A percentile compares a stretch with the other conserved stretches of the same genome.
Evolutionary conservation across 2,888 invertebrate genomes (phyloP).

Genomic region (Callyntrura guangdongensis): DNA sequence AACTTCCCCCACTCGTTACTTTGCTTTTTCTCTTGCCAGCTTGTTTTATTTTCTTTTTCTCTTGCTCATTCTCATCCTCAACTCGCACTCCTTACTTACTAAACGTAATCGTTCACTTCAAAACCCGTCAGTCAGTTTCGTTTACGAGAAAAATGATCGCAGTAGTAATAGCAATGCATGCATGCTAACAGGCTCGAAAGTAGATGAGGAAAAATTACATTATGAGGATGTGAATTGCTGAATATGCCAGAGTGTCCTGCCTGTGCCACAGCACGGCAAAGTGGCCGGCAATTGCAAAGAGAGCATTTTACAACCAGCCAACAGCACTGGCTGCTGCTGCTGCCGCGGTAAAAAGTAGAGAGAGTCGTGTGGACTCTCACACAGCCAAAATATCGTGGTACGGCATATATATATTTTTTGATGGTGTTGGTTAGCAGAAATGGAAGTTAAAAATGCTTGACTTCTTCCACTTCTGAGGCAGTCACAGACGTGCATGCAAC

Average conservation of each 20-base stretch:
- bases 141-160: slow-evolving; percentile 52
- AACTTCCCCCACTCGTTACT: slow-evolving; percentile 83
- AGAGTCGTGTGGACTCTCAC: not conserved
- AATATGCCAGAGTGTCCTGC: not conserved
- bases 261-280: not conserved
- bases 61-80: slow-evolving; percentile 56
- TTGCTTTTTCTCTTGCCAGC: slow-evolving; percentile 75
- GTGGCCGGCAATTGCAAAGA: slow-evolving; percentile 13
- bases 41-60: slow-evolving; percentile 32
- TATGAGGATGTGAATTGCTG: not conserved
- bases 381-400: not conserved
- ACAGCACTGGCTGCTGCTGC: slow-evolving; percentile 1
- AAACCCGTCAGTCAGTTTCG: slow-evolving; percentile 59
- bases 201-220: slow-evolving; percentile 24
- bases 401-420: not conserved
- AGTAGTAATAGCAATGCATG: slow-evolving; percentile 12
- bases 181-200: slow-evolving; percentile 56
- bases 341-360: slow-evolving; percentile 5
- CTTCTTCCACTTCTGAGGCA: slow-evolving; percentile 30
- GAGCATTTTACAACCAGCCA: not conserved
- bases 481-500: slow-evolving; percentile 38
- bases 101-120: slow-evolving; percentile 43
- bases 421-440: not conserved
- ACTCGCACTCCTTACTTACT: slow-evolving; percentile 27
- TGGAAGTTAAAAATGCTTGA: slow-evolving; percentile 16